Conservation (phyloP, 1,140 invertebrate species). For the Sarcophaga peregrina region DNA sequence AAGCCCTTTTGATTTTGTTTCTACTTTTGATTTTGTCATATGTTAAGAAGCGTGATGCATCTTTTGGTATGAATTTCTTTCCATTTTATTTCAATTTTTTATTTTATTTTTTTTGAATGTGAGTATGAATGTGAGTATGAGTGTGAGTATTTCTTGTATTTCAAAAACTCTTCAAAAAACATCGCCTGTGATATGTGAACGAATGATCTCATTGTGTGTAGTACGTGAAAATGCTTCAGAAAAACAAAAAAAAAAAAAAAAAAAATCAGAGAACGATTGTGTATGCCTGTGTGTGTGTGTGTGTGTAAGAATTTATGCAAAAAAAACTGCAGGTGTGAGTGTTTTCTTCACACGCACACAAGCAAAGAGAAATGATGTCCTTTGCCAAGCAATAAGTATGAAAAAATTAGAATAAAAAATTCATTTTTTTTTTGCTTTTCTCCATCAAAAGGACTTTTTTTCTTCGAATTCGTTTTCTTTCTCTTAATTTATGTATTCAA, state of each 20-base stretch:
- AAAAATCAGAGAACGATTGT: background rate
- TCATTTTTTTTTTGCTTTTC: background rate
- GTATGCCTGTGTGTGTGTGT: background rate
- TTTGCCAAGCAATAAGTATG: conserved; percentile 24
- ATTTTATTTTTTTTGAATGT: too few relatives aligned
- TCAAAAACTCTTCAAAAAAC: conserved; percentile 31
- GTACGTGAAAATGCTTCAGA: conserved; percentile 20
- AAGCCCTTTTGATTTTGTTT: too few relatives aligned
- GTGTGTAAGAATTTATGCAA: background rate
- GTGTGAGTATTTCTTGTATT: background rate
- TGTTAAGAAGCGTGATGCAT: too few relatives aligned
- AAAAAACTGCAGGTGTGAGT: too few relatives aligned
- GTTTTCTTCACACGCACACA: background rate
- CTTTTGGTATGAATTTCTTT: too few relatives aligned
- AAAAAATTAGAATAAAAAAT: conserved; percentile 26
- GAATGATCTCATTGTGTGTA: conserved; percentile 33
- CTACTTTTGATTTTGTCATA: too few relatives aligned
- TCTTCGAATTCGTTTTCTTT: background rate
- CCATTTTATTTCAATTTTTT: too few relatives aligned
- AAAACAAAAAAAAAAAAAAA: too few relatives aligned
- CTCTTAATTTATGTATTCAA: background rate
- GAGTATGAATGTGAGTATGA: background rate
- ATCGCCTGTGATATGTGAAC: conserved; percentile 30
- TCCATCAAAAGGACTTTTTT: background rate
- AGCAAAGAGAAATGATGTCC: background rate